Evolutionary conservation across 1,140 invertebrate species (phyloP), one percentile per base, ranked within the genome.

Genomic region (Melanaphis sacchari): DNA sequence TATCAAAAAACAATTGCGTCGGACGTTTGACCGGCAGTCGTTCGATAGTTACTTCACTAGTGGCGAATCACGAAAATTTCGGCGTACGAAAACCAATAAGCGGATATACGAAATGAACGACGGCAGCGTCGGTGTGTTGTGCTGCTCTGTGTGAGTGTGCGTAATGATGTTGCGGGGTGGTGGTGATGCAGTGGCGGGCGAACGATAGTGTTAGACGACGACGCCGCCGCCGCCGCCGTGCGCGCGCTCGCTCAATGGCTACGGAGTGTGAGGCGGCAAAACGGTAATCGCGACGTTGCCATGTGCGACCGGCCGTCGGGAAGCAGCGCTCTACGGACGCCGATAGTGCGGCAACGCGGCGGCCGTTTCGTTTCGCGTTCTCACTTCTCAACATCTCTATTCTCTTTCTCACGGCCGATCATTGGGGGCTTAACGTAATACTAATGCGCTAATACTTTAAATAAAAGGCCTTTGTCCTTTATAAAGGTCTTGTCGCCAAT

Each of bases 211-310:
- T 82, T 46, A 22, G 41, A 46, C 84, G 31, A 31, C 41, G 26
- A 40, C 40, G 84, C 36, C 31, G 88, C 38, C 15, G 85, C 18
- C 31, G 88, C 26, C 43, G 43, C 59, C 59, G 59, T 18, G 84
- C 84, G 41, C 31, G 38, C 84, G 84, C n/a, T 24, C 9, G 24
- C 26, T 6, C 38, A 18, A 15, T n/a, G 59, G 54, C 7, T 15
- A 21, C 40, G 40, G 38, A 26, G 41, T 36, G 91, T 31, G 24
- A n/a, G 43, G 36, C 59, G 91, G 38, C 43, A 26, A 91, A 92
- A 92, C 91, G 91, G 91, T 84, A 84, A 84, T 84, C 24, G 91
- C 91, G 66, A 92, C 91, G 91, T 92, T 92, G 91, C 91, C 91
- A 82, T 92, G 66, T 81, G 59, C 91, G 76, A 9, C 76, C 76